Evolutionary conservation across 2,888 invertebrate genomes (phyloP), one percentile per base, ranked within the genome.

Genomic region (Pollenia amentaria): DNA sequence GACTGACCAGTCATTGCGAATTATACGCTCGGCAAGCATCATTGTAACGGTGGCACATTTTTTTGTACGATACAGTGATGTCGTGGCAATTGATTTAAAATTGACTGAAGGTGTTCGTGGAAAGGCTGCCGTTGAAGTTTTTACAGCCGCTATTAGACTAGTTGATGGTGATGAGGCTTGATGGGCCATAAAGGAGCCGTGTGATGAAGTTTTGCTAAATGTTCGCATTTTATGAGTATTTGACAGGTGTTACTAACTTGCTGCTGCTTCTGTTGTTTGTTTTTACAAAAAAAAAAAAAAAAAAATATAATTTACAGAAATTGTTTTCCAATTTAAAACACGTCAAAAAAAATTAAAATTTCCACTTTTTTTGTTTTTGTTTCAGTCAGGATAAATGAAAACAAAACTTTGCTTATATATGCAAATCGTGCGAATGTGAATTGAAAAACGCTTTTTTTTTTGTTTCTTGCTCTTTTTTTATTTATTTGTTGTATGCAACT

Each of bases 1-100:
- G 90, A 92, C 92, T 92, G 92, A 91, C 92, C 92, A 92, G 88
- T 90, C 90, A 84, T 88, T 90, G 90, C 90, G 91, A 89, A 90
- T 89, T 84, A 91, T 92, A 72, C 90, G 89, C 88, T 91, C 90
- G 88, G 92, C 92, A 81, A 92, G 89, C 89, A 92, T 91, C 92
- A 92, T 91, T 82, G 92, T 92, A 51, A 92, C 91, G 88, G 92
- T 91, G 82, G 91, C 88, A 82, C 90, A 90, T 72, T 89, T 90
- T 51, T 14, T 44, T 10, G 84, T 85, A 65, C 82, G 78, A 65
- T 78, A 67, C 81, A 65, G 87, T 53, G 87, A 88, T 79, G 86
- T 88, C 67, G 87, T 77, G 42, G n/a, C 88, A 40, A 82, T 70
- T 82, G 86, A 77, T 44, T 73, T 72, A 55, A 51, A 55, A 46